Conservation (phyloP, 2,113 vertebrate genomes). For the Garra rufa region DNA sequence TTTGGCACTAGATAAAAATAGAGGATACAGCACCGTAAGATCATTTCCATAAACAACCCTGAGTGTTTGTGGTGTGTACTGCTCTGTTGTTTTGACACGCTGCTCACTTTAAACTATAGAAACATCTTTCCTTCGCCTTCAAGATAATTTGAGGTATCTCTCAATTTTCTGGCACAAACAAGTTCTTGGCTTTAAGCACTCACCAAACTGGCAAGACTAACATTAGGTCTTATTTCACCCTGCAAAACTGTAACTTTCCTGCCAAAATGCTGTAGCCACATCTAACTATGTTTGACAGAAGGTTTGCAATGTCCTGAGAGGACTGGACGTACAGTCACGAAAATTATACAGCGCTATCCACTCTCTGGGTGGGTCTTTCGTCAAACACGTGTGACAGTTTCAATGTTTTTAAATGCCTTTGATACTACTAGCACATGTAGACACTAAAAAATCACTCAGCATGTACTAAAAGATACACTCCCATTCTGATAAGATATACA, state of each 20-base stretch:
- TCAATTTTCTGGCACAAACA: background rate
- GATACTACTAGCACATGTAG: background rate
- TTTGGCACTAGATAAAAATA: background rate
- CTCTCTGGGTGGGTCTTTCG: background rate
- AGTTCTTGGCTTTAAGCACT: background rate
- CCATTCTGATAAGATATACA: conserved; percentile 12
- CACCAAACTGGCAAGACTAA: conserved; percentile 3
- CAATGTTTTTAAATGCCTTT: conserved; percentile 9
- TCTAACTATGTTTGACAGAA: background rate
- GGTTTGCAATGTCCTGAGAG: background rate
- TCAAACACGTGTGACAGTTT: background rate
- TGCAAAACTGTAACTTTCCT: conserved; percentile 4
- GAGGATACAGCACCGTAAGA: background rate
- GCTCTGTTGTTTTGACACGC: background rate
- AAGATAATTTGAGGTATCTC: background rate
- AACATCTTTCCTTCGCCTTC: background rate
- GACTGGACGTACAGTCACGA: background rate
- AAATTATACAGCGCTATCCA: background rate
- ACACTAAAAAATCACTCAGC: background rate
- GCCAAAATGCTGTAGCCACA: background rate
- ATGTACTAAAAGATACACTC: background rate
- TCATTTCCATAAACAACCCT: background rate
- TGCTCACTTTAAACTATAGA: background rate
- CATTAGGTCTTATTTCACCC: conserved; percentile 15
- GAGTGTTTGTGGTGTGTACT: background rate